A percentile compares a stretch with the other conserved stretches of the same genome.
Conservation (phyloP, 2,113 vertebrate species). For the Heterotilapia buettikoferi region DNA sequence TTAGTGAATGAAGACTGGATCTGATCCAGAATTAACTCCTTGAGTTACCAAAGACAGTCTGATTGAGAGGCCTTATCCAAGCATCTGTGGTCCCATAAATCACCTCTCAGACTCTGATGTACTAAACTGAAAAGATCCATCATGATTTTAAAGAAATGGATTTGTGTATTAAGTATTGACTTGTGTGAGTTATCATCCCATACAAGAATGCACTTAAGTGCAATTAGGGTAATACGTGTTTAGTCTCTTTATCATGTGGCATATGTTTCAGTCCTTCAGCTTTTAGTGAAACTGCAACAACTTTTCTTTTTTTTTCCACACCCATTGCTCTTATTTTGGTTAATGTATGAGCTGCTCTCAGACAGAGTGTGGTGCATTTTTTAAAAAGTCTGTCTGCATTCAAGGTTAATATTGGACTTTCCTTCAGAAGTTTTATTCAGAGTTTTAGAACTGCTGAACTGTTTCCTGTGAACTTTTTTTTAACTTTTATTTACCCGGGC, state of each 20-base stretch:
- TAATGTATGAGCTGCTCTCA: background rate
- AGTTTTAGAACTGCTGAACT: background rate
- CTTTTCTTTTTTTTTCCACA: background rate
- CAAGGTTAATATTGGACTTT: background rate
- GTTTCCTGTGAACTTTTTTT: background rate
- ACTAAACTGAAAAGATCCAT: background rate
- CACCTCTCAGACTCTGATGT: background rate
- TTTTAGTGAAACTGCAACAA: background rate
- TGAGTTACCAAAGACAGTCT: background rate
- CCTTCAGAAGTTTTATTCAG: background rate
- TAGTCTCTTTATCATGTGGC: background rate
- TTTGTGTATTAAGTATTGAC: slow-evolving; percentile 26
- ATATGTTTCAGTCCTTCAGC: background rate
- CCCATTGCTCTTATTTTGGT: background rate
- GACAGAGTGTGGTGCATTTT: background rate
- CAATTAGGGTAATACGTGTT: background rate
- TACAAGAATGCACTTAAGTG: background rate
- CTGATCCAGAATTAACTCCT: background rate
- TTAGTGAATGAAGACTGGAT: background rate
- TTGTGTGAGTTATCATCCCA: slow-evolving; percentile 2
- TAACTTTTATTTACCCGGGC: background rate
- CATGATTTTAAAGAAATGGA: slow-evolving; percentile 45
- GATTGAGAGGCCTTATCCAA: background rate
- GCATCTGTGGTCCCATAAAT: background rate
- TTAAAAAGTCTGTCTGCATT: background rate